Evolutionary conservation across 2,888 invertebrate genomes (phyloP), one percentile per base, ranked within the genome.

Genomic region (Bhutanitis thaidina): DNA sequence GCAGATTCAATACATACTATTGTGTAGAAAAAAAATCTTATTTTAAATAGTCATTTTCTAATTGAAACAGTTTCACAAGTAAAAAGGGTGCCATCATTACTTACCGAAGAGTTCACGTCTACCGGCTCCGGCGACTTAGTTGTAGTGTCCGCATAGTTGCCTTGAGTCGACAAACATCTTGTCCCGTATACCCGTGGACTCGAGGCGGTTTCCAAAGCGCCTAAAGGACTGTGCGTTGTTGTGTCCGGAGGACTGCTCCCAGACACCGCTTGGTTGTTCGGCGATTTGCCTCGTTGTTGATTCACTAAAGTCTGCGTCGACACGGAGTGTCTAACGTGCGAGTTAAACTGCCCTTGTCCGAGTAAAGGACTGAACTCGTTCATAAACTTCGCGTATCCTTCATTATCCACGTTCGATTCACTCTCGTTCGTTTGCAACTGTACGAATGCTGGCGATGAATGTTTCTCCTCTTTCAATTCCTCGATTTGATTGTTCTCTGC

Each of bases 171-270:
- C 51, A 69, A 40, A 48, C 64, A 62, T 39, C 65, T 56, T 25
- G 65, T 66, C 34, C 57, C 70, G 57, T 64, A 65, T 7, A 65
- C 67, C 44, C 59, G 68, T 40, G 65, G 68, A 36, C 64, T 63
- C 0, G 61, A 56, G 37, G 70, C 67, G 25, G 75, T 61, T 58
- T 82, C 85, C 37, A 87, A 79, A 3, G 93, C 90, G 49, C 93
- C 94, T 52, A 93, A 87, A 10, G 96, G 96, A 77, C 95, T 95
- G 68, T 94, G 94, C 0, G 96, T 96, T 0, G 96, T 96, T 0
- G 96, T 96, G 67, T 96, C 96, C 0, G 96, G 96, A 5, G 96
- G 95, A 37, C 77, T 78, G 54, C 75, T 65, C 14, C 77, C 76
- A 7, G 74, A 69, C 35, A 63, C 71, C 12, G 68, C 75, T 43